Conservation (phyloP, 2,797 vertebrate species). For the Megalops cyprinoides region DNA sequence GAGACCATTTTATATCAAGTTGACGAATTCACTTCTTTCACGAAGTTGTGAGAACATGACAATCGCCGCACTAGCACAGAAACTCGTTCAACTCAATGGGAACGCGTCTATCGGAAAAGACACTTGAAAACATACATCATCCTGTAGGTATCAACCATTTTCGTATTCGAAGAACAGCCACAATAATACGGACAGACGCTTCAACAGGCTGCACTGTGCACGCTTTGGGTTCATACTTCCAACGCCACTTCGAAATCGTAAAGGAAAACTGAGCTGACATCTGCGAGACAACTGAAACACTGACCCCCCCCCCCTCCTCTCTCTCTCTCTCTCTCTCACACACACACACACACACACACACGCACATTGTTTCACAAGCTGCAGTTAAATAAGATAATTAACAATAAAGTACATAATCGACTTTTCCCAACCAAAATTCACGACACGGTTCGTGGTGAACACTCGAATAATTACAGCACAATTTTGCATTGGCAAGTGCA, state of each 20-base stretch:
- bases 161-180: background rate
- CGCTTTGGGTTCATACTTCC: slow-evolving; percentile 5
- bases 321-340: too few relatives aligned
- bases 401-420: too few relatives aligned
- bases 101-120: background rate
- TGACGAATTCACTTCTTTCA: background rate
- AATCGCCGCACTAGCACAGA: background rate
- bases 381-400: too few relatives aligned
- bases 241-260: slow-evolving; percentile 17
- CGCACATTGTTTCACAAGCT: too few relatives aligned
- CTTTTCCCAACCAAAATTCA: too few relatives aligned
- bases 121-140: background rate
- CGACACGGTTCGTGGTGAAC: too few relatives aligned
- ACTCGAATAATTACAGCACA: too few relatives aligned
- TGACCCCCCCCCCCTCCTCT: background rate
- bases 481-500: too few relatives aligned
- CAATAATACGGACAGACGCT: background rate
- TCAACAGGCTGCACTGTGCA: slow-evolving; percentile 1
- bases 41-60: background rate
- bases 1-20: background rate
- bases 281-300: background rate
- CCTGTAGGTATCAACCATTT: background rate
- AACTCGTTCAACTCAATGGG: background rate
- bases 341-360: too few relatives aligned
- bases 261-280: background rate